Base-by-base conservation (phyloP, 2,113 vertebrate genomes). In the Neolamprologus fasciatus region DNA sequence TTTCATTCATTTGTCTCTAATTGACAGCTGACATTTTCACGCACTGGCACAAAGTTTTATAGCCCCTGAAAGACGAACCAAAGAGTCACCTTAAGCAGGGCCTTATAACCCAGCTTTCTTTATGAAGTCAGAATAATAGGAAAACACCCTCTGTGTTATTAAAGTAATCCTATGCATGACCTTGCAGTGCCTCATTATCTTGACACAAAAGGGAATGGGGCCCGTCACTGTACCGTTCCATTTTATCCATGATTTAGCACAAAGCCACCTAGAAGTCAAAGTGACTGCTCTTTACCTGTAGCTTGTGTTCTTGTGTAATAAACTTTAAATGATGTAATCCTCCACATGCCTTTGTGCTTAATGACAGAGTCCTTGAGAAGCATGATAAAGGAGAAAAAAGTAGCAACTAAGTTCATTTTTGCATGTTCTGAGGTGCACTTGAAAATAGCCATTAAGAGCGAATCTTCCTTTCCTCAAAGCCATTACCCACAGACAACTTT, bases 11-110 rank as follows among this genome's bases (percentile, higher is more conserved):
- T 94, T 89, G 71, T 78, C 51, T 42, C 8, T 84, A 94, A 93
- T 86, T 93, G 91, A 93, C 91, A 91, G 87, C 86, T 92, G 92
- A 91, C 93, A 87, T 94, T 89, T 88, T 81, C 79, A 85, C 23
- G 71, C 73, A 35, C 37, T 9, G 28, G 12, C 53, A 10, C 87
- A 47, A 81, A 35, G 51, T 86, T 89, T 79, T 54, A 54, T 9
- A 33, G 85, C 58, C 90, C 82, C 68, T 92, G 89, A 91, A 92
- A 88, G 84, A 80, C 89, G 28, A 86, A 54, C 8, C 16, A 7
- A 9, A 42, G 51, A 31, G 17, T 83, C 80, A 63, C 85, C 89
- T 84, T 33, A 83, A 84, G 55, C 21, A 80, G 7, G 8, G 28
- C 86, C 14, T n/a, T 19, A 21, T 45, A 91, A 84, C 33, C 19